Conservation (phyloP, 2,888 invertebrate genomes). For the Cheilosia vernalis region DNA sequence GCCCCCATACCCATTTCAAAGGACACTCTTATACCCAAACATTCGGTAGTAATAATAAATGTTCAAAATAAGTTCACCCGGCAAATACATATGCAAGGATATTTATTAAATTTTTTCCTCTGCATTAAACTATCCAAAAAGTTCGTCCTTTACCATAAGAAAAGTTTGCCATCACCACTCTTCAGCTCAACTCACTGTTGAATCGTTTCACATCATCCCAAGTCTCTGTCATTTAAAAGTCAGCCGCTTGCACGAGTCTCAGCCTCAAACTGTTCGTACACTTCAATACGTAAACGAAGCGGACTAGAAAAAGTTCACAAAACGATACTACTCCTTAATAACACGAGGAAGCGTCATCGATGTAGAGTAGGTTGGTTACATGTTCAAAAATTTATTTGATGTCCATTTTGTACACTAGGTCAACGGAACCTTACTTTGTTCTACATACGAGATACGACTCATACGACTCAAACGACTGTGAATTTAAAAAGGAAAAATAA, state of each 20-base stretch:
- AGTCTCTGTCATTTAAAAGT: background rate
- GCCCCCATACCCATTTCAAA: too few relatives aligned
- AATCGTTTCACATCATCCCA: background rate
- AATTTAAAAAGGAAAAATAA: slow-evolving; percentile 8
- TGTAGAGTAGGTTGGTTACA: too few relatives aligned
- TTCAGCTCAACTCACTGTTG: background rate
- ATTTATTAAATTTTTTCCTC: background rate
- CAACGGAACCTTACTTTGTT: slow-evolving; percentile 1
- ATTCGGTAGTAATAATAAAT: too few relatives aligned
- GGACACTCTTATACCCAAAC: too few relatives aligned
- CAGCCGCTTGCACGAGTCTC: background rate
- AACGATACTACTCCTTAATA: background rate
- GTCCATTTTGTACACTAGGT: background rate
- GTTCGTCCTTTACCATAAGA: background rate
- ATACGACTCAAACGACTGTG: slow-evolving; percentile 18
- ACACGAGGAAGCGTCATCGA: background rate
- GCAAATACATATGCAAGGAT: too few relatives aligned
- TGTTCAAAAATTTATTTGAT: background rate
- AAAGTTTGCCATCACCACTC: background rate
- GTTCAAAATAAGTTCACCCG: too few relatives aligned
- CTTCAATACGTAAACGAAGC: background rate
- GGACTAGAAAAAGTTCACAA: background rate
- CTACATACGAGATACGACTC: too few relatives aligned
- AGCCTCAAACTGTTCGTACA: background rate
- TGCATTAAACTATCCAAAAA: background rate